Evolutionary conservation across 2,888 invertebrate species (phyloP).

Genomic region (Folsomia manolachei): DNA sequence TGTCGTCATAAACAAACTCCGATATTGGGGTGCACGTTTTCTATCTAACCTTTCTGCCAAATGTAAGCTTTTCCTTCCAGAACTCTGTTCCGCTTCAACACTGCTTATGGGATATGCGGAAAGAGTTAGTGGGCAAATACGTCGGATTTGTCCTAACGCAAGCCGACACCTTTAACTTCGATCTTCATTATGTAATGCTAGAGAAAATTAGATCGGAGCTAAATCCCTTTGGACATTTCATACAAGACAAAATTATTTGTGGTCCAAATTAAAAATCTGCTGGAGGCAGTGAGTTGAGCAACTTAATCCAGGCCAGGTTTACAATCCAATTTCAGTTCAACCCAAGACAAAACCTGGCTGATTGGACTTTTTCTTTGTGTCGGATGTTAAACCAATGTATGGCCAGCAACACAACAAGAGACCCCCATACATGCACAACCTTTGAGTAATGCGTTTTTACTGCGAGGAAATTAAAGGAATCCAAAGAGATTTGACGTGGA

Average conservation of each 20-base stretch:
- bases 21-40: slow-evolving; percentile 23
- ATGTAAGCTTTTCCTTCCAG: neutral
- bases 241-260: neutral
- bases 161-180: neutral
- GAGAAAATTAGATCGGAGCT: neutral
- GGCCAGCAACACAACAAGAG: neutral
- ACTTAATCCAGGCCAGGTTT: neutral
- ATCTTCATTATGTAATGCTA: slow-evolving; percentile 3
- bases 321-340: neutral
- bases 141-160: neutral
- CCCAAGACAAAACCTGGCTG: neutral
- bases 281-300: neutral
- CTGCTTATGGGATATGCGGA: no score
- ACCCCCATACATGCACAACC: neutral
- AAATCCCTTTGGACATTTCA: slow-evolving; percentile 2
- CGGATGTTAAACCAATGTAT: neutral
- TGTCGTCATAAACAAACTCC: slow-evolving; percentile 31
- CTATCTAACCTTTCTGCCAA: neutral
- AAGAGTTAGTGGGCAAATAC: neutral
- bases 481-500: slow-evolving; percentile 16
- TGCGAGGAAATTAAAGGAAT: slow-evolving; percentile 17
- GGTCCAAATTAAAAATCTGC: neutral
- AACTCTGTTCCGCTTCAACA: neutral
- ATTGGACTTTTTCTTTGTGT: neutral
- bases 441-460: slow-evolving; percentile 13